These are phyloP conservation scores for Pagetopsis macropterus DNA, from an alignment of 2,797 vertebrate species.

Conservation along the genomic window DNA sequence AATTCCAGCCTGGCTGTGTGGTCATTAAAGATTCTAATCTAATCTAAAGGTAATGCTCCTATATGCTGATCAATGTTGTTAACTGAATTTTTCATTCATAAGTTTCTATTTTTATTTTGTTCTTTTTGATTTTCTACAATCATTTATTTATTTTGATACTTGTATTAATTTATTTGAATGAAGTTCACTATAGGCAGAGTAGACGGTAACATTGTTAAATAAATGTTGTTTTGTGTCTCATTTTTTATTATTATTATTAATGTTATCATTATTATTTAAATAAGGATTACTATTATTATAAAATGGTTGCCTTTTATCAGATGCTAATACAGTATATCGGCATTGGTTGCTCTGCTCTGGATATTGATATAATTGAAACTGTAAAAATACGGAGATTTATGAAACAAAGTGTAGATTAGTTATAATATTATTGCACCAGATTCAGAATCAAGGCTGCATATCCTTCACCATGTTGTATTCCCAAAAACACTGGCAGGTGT, in stretches of 20 bases:
- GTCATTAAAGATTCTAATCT: too few species aligned
- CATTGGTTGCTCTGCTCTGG: neutral
- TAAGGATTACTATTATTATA: neutral
- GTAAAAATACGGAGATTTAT: neutral
- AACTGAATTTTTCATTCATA: too few species aligned
- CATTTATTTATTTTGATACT: too few species aligned
- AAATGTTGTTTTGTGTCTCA: neutral
- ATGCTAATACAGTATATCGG: neutral
- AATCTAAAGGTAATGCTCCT: too few species aligned
- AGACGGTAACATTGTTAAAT: neutral
- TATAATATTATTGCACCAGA: neutral
- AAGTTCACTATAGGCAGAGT: neutral
- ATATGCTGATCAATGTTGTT: too few species aligned
- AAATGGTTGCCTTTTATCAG: neutral
- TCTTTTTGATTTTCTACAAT: too few species aligned
- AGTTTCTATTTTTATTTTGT: too few species aligned
- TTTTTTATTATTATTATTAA: neutral
- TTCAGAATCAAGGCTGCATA: neutral
- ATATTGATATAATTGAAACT: neutral
- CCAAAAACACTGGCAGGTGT: neutral
- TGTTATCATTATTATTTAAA: neutral
- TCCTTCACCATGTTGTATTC: neutral
- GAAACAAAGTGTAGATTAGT: neutral
- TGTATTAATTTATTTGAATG: neutral
- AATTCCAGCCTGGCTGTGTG: too few species aligned